phyloP scores from a whole-genome alignment of 2,888 invertebrate genomes.

The Rosalia funebris region DNA sequence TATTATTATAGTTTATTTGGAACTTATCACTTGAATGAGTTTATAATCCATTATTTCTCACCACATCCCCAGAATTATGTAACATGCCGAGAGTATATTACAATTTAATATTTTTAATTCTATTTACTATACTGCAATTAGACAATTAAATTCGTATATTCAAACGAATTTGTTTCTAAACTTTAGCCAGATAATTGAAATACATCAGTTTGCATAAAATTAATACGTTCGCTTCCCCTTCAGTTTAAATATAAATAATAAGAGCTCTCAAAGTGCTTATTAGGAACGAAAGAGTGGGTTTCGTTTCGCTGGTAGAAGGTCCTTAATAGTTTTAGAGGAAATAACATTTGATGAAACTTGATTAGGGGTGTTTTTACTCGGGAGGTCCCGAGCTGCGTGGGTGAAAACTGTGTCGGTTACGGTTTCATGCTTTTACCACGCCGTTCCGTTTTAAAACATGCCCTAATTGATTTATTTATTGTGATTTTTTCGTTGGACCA shows the following conservation, averaged over 20 bases:
- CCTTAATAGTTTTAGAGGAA: constrained; percentile 36
- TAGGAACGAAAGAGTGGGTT: constrained; percentile 27
- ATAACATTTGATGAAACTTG: constrained; percentile 34
- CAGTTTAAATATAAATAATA: constrained; percentile 7
- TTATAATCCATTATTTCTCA: no score
- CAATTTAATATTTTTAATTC: no score
- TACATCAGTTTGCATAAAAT: no score
- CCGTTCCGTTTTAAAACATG: constrained; percentile 29
- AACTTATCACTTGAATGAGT: no score
- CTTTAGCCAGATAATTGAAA: no score
- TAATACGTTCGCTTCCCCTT: no score
- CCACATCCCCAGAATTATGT: no score
- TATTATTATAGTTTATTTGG: no score
- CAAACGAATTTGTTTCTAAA: no score
- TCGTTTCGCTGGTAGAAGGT: constrained; percentile 26
- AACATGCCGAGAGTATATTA: no score
- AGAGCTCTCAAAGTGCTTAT: constrained; percentile 19
- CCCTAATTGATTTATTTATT: constrained; percentile 32
- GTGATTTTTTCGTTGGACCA: constrained; percentile 30
- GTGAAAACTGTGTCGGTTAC: constrained; percentile 47
- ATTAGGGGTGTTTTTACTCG: constrained; percentile 31
- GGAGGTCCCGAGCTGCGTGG: constrained; percentile 23
- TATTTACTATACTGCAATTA: no score
- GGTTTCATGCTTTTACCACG: constrained; percentile 41
- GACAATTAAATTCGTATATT: no score